A percentile compares a stretch with the other conserved stretches of the same genome.
These are phyloP conservation scores for Caloenas nicobarica DNA, from an alignment of 2,113 vertebrate genomes.

Conservation along the genomic window DNA sequence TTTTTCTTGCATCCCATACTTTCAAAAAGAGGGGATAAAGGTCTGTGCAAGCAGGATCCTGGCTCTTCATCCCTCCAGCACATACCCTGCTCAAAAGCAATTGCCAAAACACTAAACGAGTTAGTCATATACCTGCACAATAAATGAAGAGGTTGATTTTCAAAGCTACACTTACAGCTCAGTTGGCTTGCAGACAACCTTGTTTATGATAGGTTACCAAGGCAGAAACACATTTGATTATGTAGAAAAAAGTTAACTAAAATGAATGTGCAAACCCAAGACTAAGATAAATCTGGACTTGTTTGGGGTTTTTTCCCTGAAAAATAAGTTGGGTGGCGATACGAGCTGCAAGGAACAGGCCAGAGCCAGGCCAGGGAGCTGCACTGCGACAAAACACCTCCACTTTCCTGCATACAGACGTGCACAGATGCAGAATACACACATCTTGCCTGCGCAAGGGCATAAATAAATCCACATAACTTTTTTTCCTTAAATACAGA, in stretches of 20 bases:
- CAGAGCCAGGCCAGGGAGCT: not conserved
- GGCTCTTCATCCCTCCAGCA: not conserved
- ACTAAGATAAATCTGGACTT: not conserved
- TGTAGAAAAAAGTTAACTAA: not conserved
- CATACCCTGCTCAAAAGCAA: not conserved
- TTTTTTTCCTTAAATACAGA: not conserved
- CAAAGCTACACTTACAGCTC: not conserved
- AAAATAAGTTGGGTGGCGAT: not conserved
- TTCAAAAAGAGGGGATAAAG: not conserved
- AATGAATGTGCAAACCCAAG: not conserved
- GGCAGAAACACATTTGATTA: not conserved
- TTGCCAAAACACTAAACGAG: not conserved
- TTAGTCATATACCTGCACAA: not conserved
- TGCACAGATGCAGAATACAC: not conserved
- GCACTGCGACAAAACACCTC: not conserved
- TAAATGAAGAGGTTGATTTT: not conserved
- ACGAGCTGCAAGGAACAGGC: not conserved
- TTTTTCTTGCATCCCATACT: not conserved
- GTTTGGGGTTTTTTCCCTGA: not conserved
- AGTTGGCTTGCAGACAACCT: not conserved
- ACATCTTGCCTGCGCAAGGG: not conserved
- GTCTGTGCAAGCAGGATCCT: not conserved
- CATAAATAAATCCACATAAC: not conserved
- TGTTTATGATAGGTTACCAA: not conserved
- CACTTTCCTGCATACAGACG: rapidly evolving